Percentiles rank a stretch among this genome's conserved stretches.
Conservation (phyloP, 2,797 vertebrate genomes). For the Epinephelus malabaricus region DNA sequence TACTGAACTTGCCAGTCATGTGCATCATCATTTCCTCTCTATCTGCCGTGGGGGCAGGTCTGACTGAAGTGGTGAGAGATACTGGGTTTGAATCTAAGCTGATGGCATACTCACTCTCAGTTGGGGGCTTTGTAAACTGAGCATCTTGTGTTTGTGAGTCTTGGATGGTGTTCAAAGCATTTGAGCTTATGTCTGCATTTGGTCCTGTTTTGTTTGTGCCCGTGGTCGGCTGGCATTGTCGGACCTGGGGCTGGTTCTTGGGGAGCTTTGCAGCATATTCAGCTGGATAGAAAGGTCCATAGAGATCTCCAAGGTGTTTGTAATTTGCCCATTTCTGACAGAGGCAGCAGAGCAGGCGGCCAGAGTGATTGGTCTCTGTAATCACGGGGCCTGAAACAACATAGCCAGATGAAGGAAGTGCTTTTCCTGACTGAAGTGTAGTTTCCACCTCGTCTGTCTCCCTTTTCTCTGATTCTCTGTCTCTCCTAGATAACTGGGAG, state of each 20-base stretch:
- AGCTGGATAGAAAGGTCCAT: constrained; percentile 97
- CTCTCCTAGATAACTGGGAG: constrained; percentile 82
- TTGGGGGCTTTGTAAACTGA: constrained; percentile 67
- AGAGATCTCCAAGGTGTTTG: constrained; percentile 98
- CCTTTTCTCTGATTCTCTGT: constrained; percentile 84
- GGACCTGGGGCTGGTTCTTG: constrained; percentile 93
- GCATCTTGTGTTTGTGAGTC: constrained; percentile 70
- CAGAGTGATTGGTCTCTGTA: constrained; percentile 92
- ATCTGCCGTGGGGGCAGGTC: constrained; percentile 62
- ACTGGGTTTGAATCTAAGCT: constrained; percentile 70
- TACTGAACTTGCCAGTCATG: constrained; percentile 53
- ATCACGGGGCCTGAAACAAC: constrained; percentile 95
- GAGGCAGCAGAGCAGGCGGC: constrained; percentile 96
- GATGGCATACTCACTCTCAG: constrained; percentile 71
- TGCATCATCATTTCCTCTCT: constrained; percentile 75
- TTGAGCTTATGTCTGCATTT: constrained; percentile 71
- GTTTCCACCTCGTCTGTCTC: constrained; percentile 81
- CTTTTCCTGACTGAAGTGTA: constrained; percentile 91
- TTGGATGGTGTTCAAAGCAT: constrained; percentile 64
- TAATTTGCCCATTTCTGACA: constrained; percentile 99
- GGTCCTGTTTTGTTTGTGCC: constrained; percentile 76
- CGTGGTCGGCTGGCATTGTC: constrained; percentile 78
- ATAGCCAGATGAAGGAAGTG: constrained; percentile 92
- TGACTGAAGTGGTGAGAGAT: constrained; percentile 59
- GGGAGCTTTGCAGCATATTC: constrained; percentile 95